A percentile compares a stretch with the other conserved stretches of the same genome.
These are phyloP conservation scores for Fukomys damarensis DNA, from an alignment of 2,113 vertebrate species.

Conservation along the genomic window DNA sequence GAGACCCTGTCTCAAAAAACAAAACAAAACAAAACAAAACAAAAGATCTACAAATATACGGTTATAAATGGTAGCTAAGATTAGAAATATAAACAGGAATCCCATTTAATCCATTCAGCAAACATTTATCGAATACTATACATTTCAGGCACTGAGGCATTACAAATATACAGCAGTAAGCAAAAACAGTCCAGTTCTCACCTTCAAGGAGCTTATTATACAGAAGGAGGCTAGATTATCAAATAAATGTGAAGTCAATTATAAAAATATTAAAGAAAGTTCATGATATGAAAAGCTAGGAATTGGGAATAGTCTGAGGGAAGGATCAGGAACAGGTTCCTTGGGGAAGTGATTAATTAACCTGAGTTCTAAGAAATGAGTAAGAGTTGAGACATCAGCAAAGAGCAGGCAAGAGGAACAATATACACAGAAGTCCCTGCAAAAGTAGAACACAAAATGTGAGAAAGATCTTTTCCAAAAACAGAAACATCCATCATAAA, in stretches of 20 bases:
- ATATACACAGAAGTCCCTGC: conserved; percentile 6
- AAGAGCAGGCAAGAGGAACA: background rate
- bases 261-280: conserved; percentile 23
- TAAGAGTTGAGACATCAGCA: background rate
- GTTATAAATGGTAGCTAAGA: conserved; percentile 25
- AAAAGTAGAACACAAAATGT: background rate
- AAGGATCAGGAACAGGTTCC: background rate
- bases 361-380: conserved; percentile 6
- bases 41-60: background rate
- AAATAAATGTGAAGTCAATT: conserved; percentile 17
- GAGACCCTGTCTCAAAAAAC: too few species aligned
- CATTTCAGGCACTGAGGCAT: background rate
- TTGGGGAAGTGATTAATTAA: background rate
- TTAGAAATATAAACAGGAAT: conserved; percentile 51
- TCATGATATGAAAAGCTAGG: conserved; percentile 9
- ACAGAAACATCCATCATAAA: conserved; percentile 30
- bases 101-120: conserved; percentile 32
- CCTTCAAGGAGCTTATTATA: background rate
- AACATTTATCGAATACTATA: background rate
- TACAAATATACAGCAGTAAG: background rate
- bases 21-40: too few species aligned
- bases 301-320: background rate
- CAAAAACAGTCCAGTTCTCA: conserved; percentile 9
- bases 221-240: background rate
- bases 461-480: background rate